Conservation (phyloP, 2,113 vertebrate species). For the Eidolon helvum region DNA sequence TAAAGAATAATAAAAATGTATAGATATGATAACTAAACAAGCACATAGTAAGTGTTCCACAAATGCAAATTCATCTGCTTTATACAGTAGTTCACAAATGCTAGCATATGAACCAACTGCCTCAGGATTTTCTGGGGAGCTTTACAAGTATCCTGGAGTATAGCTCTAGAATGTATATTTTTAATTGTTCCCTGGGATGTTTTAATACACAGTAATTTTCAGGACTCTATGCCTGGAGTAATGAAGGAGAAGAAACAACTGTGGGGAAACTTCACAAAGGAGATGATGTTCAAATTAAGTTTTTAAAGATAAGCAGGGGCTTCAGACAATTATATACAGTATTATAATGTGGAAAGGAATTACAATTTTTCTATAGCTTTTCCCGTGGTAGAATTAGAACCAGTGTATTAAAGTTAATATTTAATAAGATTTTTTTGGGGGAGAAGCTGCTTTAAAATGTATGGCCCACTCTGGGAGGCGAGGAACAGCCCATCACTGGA, state of each 20-base stretch:
- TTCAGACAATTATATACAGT: neutral
- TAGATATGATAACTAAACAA: neutral
- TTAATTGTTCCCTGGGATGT: constrained; percentile 27
- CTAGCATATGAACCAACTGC: neutral
- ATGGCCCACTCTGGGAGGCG: neutral
- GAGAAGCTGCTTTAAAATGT: constrained; percentile 17
- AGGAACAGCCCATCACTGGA: neutral
- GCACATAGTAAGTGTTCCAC: neutral
- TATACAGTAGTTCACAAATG: neutral
- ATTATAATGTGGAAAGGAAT: neutral
- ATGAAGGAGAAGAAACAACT: constrained; percentile 28
- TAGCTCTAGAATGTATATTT: constrained; percentile 13
- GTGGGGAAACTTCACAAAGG: neutral
- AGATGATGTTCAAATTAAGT: neutral
- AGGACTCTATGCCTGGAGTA: neutral
- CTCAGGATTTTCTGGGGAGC: neutral
- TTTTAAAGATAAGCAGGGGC: constrained; percentile 37
- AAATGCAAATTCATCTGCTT: neutral
- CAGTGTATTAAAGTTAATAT: constrained; percentile 8
- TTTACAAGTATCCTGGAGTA: neutral
- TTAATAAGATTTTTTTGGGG: neutral
- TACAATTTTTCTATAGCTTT: constrained; percentile 9
- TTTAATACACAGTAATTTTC: neutral
- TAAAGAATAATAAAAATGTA: neutral
- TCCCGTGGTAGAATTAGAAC: neutral